Conservation (phyloP, 2,888 invertebrate species). For the Melanostoma mellinum region DNA sequence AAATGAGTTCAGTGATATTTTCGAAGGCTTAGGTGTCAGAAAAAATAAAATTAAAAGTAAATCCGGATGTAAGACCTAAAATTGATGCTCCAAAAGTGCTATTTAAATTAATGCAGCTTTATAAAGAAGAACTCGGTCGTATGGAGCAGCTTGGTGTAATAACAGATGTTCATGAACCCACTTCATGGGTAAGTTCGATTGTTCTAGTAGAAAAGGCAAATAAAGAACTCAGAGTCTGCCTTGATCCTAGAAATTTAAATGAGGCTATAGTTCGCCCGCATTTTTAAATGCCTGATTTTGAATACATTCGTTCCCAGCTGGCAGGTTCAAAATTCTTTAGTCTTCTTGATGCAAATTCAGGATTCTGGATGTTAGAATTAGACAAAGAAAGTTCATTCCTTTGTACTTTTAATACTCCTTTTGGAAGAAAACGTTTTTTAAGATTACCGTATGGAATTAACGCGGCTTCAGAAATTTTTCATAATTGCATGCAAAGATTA, state of each 20-base stretch:
- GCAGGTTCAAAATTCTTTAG: conserved; percentile 71
- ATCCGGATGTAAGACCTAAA: conserved; percentile 16
- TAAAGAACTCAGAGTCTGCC: no score
- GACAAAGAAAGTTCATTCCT: conserved; percentile 11
- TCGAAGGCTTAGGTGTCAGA: conserved; percentile 1
- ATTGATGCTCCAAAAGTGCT: conserved; percentile 16
- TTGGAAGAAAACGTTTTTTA: conserved; percentile 64
- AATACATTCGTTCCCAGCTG: conserved; percentile 69
- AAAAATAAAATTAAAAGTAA: conserved; percentile 40
- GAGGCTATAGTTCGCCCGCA: no score
- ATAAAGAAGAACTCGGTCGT: conserved; percentile 17
- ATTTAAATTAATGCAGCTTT: conserved; percentile 5
- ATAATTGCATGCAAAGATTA: conserved; percentile 31
- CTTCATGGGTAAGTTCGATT: conserved; percentile 7
- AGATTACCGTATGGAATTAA: conserved; percentile 52
- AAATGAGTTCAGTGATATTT: background rate
- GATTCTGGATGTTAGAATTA: conserved; percentile 30
- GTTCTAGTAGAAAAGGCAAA: conserved; percentile 38
- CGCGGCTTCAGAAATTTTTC: conserved; percentile 53
- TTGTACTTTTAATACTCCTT: conserved; percentile 72
- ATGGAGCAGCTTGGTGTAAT: conserved; percentile 14
- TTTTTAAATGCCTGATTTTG: conserved; percentile 39
- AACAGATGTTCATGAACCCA: conserved; percentile 46
- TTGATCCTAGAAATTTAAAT: no score
- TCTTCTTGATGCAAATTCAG: conserved; percentile 70